These are phyloP conservation scores for Guaruba guarouba DNA, from an alignment of 2,113 vertebrate genomes.

Conservation along the genomic window DNA sequence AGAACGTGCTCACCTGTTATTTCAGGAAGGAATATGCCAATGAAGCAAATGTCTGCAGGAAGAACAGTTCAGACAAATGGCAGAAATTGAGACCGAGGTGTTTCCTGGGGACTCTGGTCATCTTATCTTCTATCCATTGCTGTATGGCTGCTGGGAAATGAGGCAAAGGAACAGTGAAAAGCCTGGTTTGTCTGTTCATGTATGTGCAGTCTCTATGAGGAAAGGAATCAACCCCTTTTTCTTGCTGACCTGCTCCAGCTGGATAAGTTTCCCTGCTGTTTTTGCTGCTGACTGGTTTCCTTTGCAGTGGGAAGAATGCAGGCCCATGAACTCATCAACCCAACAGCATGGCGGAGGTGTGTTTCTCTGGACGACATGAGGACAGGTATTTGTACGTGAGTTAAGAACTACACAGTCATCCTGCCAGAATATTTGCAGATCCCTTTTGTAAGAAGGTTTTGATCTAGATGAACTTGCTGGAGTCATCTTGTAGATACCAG, in stretches of 20 bases:
- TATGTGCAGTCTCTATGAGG: neutral
- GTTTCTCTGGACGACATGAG: neutral
- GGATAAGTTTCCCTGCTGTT: neutral
- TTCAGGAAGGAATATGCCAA: neutral
- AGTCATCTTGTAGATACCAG: neutral
- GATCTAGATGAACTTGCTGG: neutral
- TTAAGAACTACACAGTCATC: neutral
- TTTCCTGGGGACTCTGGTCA: neutral
- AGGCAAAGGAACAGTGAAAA: neutral
- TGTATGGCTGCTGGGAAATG: neutral
- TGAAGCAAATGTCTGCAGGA: neutral
- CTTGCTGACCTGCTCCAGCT: neutral
- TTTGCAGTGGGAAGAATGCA: neutral
- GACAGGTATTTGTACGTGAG: neutral
- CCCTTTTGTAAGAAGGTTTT: neutral
- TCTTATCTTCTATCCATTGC: neutral
- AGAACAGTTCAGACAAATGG: neutral
- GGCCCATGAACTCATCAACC: neutral
- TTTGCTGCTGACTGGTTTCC: neutral
- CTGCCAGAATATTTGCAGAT: neutral
- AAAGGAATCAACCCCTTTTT: neutral
- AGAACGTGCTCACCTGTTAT: neutral
- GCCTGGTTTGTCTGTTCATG: neutral
- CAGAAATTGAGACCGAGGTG: neutral
- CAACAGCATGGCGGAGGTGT: neutral